Evolutionary conservation across 2,113 vertebrate species (phyloP), one percentile per base, ranked within the genome.

Genomic region (Phoxinus phoxinus): DNA sequence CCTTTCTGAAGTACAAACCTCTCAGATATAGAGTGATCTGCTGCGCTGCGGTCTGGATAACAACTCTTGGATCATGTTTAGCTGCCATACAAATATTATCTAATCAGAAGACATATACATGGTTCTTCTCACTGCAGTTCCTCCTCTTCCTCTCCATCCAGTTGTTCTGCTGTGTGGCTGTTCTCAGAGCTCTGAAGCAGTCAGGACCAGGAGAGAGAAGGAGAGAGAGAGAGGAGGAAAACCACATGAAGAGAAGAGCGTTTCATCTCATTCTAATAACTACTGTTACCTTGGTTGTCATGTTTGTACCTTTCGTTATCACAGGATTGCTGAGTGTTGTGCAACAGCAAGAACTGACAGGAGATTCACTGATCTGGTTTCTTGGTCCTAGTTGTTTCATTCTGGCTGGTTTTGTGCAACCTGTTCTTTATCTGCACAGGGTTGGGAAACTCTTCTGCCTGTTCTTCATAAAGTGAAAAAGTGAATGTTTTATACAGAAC

Each of bases 181-280:
- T 71, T 71, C 67, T 71, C 67, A 41, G 67, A 37, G 67, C 32
- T 71, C 67, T 71, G 67, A 71, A 41, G 19, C 67, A 71, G 35
- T 41, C 67, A 37, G 67, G 67, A 71, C 67, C 67, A 41, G 67
- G 19, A 41, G 67, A 71, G 32, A 71, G 32, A 23, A 1, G 0
- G 67, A 9, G 37, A 9, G 8, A 78, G n/a, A 59, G 2, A 86
- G 13, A 8, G 6, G 77, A 67, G 58, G 51, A 35, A 37, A 83
- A 46, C 12, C 0, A 63, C 84, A 61, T 44, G 9, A 71, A 23
- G 32, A 71, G 19, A 2, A 71, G 67, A 23, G 32, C 67, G 0
- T 71, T 71, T 71, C 21, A 87, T 25, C 12, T 73, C 12, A 73
- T 73, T 73, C 23, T 73, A 73, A 25, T 73, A 25, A 73, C 23